Conservation (phyloP, 1,140 invertebrate genomes). For the Elymnias hypermnestra region DNA sequence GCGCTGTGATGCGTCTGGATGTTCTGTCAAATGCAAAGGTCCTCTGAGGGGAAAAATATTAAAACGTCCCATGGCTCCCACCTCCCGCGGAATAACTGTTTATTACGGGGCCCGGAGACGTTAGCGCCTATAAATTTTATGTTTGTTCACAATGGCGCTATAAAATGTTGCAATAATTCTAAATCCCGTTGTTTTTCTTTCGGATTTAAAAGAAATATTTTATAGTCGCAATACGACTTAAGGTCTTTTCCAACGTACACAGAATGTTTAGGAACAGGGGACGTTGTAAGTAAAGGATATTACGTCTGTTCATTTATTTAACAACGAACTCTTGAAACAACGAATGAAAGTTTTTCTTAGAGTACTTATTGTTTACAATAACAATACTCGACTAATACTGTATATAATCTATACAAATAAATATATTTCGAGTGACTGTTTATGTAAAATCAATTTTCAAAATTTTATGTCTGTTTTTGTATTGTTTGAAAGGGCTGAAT, state of each 20-base stretch:
- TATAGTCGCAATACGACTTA: slow-evolving; percentile 27
- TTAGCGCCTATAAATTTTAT: slow-evolving; percentile 68
- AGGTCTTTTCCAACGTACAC: slow-evolving; percentile 22
- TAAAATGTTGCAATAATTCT: slow-evolving; percentile 65
- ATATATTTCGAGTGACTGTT: too few species aligned
- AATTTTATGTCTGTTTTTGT: too few species aligned
- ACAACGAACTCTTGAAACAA: too few species aligned
- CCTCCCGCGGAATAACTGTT: slow-evolving; percentile 44
- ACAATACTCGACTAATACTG: too few species aligned
- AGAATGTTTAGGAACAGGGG: too few species aligned
- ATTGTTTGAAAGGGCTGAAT: too few species aligned
- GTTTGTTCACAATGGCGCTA: slow-evolving; percentile 53
- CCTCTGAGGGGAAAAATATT: slow-evolving; percentile 43
- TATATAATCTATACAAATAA: too few species aligned
- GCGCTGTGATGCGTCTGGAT: slow-evolving; percentile 40
- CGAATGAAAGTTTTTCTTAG: too few species aligned
- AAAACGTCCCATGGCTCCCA: slow-evolving; percentile 37
- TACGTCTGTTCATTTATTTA: too few species aligned
- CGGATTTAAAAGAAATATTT: slow-evolving; percentile 49
- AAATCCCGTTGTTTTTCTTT: slow-evolving; percentile 60
- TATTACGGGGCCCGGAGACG: slow-evolving; percentile 50
- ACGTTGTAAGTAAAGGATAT: too few species aligned
- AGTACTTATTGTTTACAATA: too few species aligned
- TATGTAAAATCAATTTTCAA: too few species aligned
- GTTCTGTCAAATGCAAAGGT: slow-evolving; percentile 19